Conservation (phyloP, 2,797 vertebrate species). For the Acrossocheilus fasciatus region DNA sequence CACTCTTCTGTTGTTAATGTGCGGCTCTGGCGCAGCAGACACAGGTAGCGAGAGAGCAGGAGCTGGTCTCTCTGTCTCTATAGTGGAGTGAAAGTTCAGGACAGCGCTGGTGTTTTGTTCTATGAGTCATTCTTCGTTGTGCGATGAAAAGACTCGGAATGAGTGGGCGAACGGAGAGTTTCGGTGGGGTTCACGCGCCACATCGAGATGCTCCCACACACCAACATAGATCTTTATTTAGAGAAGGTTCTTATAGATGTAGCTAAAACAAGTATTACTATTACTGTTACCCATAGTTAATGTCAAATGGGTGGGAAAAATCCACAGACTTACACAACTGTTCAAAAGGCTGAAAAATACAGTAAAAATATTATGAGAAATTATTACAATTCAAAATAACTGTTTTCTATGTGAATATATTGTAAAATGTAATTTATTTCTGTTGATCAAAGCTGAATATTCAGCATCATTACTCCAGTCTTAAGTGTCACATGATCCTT, state of each 20-base stretch:
- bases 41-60: not conserved
- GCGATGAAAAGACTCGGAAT: not conserved
- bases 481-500: not conserved
- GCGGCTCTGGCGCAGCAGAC: not conserved
- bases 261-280: not conserved
- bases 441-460: not conserved
- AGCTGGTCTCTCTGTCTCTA: not conserved
- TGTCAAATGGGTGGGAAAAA: not conserved
- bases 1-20: slow-evolving; percentile 3
- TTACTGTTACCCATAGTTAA: not conserved
- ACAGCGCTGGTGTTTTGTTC: not conserved
- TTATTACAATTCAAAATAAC: not conserved
- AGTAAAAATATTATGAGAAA: not conserved
- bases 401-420: not conserved
- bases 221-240: not conserved
- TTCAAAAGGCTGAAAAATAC: not conserved
- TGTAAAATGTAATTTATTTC: no score
- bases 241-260: not conserved
- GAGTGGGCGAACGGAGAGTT: slow-evolving; percentile 5
- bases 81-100: not conserved
- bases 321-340: not conserved
- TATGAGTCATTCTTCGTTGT: not conserved
- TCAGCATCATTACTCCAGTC: not conserved
- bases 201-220: slow-evolving; percentile 9
- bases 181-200: not conserved